Evolutionary conservation across 1,140 invertebrate species (phyloP), one percentile per base, ranked within the genome.

Genomic region (Notospermus geniculatus): DNA sequence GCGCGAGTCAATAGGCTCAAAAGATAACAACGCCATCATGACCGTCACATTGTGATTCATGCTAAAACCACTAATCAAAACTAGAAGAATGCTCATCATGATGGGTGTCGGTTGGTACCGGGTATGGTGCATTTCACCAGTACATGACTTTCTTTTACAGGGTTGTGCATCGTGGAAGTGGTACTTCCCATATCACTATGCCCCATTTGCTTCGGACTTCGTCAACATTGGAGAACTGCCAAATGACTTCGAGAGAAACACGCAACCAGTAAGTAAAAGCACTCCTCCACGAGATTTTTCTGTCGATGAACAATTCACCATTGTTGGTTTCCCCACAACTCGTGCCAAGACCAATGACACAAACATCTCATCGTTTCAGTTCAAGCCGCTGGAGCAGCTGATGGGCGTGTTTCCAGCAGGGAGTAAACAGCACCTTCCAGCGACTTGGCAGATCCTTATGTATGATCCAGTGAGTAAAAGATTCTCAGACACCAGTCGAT

Each of bases 151-250:
- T 62, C 72, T 70, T 55, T 79, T 73, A 52, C 71, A 88, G 87
- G 97, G 97, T 46, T 99, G 97, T 83, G 91, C 94, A 23, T 97
- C 94, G 1, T 99, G 97, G 97, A 93, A 97, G 80, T 99, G 97
- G 97, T 99, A 97, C 83, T 99, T 95, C 82, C 97, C 97, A 0
- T 99, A 96, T 80, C 97, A 99, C 82, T 99, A 99, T 85, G 97
- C 97, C 1, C 97, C 97, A n/a, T 99, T 99, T 84, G 97, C 97
- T 2, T 98, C 95, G 1, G 97, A 99, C 84, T 99, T 99, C 82
- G 85, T 93, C 25, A 93, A 97, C 75, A 91, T 99, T 41, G 87
- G 86, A 54, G 88, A 90, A 13, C 80, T 96, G 1, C 88, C 89
- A 46, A 92, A 91, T 0, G 85, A 89, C 72, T 99, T 99, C 83